phyloP scores from a whole-genome alignment of 2,797 vertebrate species.

The Todus mexicanus region DNA sequence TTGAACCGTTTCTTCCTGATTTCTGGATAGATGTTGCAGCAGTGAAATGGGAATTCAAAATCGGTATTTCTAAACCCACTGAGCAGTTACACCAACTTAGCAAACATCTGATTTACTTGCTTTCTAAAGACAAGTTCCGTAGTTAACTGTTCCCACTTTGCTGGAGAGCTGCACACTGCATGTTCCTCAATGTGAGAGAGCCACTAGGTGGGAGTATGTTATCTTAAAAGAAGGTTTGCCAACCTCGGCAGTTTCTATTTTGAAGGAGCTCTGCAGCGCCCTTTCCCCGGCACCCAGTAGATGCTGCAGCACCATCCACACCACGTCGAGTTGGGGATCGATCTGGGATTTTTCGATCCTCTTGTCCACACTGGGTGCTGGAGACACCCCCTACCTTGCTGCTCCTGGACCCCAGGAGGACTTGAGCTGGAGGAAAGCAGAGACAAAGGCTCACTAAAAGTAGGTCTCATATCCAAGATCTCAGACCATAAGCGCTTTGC shows the following conservation, averaged over 20 bases:
- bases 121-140: neutral
- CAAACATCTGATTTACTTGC: neutral
- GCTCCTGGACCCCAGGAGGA: neutral
- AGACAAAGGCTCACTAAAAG: neutral
- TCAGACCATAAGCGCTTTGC: neutral
- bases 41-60: neutral
- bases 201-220: conserved; percentile 59
- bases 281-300: neutral
- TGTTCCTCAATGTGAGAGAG: neutral
- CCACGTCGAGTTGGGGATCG: rapidly evolving
- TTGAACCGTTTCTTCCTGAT: neutral
- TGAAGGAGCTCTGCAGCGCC: neutral
- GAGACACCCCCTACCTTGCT: neutral
- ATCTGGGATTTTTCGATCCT: neutral
- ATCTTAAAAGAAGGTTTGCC: neutral
- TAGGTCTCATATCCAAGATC: neutral
- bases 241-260: neutral
- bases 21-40: neutral
- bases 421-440: neutral
- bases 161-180: neutral
- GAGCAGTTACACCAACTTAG: neutral
- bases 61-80: neutral
- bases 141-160: neutral
- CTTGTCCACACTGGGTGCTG: rapidly evolving
- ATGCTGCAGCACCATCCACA: neutral